Evolutionary conservation across 2,888 invertebrate species (phyloP), one percentile per base, ranked within the genome.

Genomic region (Venusia cambrica): DNA sequence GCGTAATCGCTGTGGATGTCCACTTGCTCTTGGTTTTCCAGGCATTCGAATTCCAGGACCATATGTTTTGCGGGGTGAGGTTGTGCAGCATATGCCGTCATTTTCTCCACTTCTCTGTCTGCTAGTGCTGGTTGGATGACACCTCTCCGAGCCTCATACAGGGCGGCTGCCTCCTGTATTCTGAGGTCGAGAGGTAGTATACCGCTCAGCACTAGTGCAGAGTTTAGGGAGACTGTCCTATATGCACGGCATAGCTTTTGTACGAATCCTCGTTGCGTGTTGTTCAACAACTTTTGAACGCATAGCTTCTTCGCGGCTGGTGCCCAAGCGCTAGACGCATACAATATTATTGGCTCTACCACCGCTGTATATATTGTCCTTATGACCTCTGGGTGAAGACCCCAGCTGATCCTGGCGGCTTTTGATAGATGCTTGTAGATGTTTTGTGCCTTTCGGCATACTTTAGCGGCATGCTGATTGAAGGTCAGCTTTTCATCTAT

Each of bases 1-100:
- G 6, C 32, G 2, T 12, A 7, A 2, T 13, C 3, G 13, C 3
- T 17, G 9, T 13, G 6, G 1, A 11, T 1, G 1, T 33, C 10
- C 8, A 16, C 10, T 8, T 13, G 24, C 1, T 11, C 20, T 5
- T 21, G 7, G 36, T 41, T 15, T 13, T 2, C 9, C 41, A 41
- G 11, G 32, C 25, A 2, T 1, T 2, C n/a, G 17, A 41, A 33
- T 1, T 25, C n/a, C 4, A 25, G 10, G 15, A n/a, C 5, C 0
- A 29, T 14, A 13, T 6, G 24, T 2, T 24, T 14, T 2, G 24
- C 14, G 3, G 24, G 36, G 11, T 41, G 40, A 0, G 20, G 19
- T 3, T 11, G 13, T 6, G 3, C 8, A 8, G 6, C 25, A 14
- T 14, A 24, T 8, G 24, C 7, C 4, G 7, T 7, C 2, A 14